phyloP scores from a whole-genome alignment of 2,113 vertebrate species.

The Lagopus muta region DNA sequence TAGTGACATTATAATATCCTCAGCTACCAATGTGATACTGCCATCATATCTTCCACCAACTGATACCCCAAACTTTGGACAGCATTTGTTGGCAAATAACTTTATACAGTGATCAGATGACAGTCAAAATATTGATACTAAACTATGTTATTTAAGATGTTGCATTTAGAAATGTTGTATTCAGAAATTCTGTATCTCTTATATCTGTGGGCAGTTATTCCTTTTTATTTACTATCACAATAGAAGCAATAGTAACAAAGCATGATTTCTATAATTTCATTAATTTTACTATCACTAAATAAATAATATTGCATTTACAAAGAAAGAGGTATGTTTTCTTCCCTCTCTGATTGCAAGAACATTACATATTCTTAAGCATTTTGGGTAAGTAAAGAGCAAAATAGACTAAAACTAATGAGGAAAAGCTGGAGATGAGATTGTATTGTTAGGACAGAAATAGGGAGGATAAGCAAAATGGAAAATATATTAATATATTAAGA shows the following conservation, averaged over 20 bases:
- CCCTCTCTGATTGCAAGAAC: neutral
- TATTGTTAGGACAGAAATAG: neutral
- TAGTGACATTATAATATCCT: neutral
- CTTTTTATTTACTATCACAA: neutral
- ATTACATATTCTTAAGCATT: neutral
- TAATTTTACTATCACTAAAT: neutral
- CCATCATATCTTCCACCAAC: neutral
- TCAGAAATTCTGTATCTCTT: neutral
- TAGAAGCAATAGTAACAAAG: neutral
- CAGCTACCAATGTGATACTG: neutral
- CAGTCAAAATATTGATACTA: neutral
- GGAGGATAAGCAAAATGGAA: neutral
- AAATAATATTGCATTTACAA: neutral
- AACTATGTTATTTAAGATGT: neutral
- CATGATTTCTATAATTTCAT: neutral
- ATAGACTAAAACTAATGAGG: neutral
- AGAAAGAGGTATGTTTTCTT: neutral
- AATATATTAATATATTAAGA: neutral
- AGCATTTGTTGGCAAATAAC: accelerated
- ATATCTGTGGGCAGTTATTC: neutral
- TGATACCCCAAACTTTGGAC: neutral
- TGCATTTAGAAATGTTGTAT: neutral
- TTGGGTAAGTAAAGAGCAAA: neutral
- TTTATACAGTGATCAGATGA: neutral
- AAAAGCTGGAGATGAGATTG: neutral